phyloP scores from a whole-genome alignment of 2,888 invertebrate genomes.

The Agonum fuliginosum region DNA sequence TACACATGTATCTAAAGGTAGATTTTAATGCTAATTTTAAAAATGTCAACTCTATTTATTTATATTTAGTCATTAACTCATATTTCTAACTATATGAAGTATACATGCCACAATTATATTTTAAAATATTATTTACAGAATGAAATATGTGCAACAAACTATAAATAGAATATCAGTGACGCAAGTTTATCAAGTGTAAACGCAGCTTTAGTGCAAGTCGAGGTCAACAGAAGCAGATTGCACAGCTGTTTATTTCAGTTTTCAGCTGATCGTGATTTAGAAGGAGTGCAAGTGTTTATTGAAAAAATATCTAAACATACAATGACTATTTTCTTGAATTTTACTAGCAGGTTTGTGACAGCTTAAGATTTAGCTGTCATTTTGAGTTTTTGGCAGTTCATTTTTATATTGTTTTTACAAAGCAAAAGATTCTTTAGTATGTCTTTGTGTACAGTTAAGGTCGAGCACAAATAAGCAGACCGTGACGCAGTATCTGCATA shows the following conservation, averaged over 20 bases:
- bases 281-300: slow-evolving; percentile 59
- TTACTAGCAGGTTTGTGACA: slow-evolving; percentile 56
- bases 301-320: slow-evolving; percentile 42
- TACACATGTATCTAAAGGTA: slow-evolving; percentile 41
- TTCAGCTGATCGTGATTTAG: slow-evolving; percentile 61
- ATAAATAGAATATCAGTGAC: slow-evolving; percentile 11
- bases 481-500: slow-evolving; percentile 57
- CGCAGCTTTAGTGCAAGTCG: slow-evolving; percentile 51
- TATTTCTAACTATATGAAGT: not conserved
- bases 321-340: slow-evolving; percentile 55
- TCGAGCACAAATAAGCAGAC: slow-evolving; percentile 54
- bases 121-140: not conserved
- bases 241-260: slow-evolving; percentile 63
- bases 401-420: slow-evolving; percentile 28
- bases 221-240: slow-evolving; percentile 60
- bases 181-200: not conserved
- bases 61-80: not conserved
- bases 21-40: not conserved
- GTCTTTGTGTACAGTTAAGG: slow-evolving; percentile 60
- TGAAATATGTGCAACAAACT: not conserved
- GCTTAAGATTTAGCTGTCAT: slow-evolving; percentile 47
- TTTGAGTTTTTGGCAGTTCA: slow-evolving; percentile 34
- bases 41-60: not conserved
- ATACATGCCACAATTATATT: not conserved
- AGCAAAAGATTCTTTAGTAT: slow-evolving; percentile 47